A percentile compares a stretch with the other conserved stretches of the same genome.
These are phyloP conservation scores for Glossophaga mutica DNA, from an alignment of 2,797 vertebrate species.

Conservation along the genomic window DNA sequence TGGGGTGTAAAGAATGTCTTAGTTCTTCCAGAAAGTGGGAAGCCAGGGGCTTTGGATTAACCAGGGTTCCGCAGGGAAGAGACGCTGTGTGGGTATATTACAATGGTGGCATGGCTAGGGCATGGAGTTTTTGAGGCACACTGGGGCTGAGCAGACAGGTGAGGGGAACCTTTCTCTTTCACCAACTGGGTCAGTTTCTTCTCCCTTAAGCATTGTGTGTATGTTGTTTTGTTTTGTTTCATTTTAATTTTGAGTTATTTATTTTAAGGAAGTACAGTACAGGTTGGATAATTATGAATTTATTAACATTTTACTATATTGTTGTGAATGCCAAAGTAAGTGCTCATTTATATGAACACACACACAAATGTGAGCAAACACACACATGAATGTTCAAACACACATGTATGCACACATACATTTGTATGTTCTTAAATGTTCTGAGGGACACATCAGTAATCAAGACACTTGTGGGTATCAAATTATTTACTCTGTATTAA, in stretches of 20 bases:
- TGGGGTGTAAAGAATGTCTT: background rate
- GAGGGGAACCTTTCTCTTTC: background rate
- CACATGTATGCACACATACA: background rate
- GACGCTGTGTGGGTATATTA: rapidly evolving
- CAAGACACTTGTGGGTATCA: background rate
- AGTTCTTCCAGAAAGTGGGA: background rate
- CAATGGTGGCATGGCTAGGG: rapidly evolving
- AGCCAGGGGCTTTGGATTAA: background rate
- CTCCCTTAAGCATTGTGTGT: background rate
- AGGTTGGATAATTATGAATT: background rate
- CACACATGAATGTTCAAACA: background rate
- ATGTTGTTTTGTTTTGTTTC: background rate
- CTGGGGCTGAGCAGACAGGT: background rate
- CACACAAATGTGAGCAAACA: background rate
- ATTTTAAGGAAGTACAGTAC: background rate
- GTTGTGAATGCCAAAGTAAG: background rate
- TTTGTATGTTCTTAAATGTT: background rate
- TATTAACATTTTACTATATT: background rate
- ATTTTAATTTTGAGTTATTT: background rate
- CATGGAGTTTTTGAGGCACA: rapidly evolving
- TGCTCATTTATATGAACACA: background rate
- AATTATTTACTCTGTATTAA: background rate
- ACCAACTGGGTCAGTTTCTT: background rate
- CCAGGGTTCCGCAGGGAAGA: background rate
- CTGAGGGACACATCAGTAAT: background rate